Evolutionary conservation across 2,113 vertebrate genomes (phyloP).

Genomic region (Nesospiza acunhae): DNA sequence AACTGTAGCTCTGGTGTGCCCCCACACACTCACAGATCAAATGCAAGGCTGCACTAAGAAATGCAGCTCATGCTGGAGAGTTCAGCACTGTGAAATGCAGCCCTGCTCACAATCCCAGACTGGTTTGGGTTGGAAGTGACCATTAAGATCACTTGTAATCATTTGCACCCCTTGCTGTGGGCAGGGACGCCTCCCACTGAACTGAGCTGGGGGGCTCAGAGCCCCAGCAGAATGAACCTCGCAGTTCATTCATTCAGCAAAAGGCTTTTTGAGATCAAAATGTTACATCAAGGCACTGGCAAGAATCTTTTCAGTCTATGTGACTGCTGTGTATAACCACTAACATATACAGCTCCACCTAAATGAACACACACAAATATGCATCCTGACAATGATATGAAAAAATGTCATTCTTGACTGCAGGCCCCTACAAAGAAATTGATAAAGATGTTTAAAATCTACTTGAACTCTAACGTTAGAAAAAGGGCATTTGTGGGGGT

Average conservation of each 20-base stretch:
- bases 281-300: not conserved
- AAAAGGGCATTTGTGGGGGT: not conserved
- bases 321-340: not conserved
- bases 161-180: too few relatives aligned
- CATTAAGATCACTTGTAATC: not conserved
- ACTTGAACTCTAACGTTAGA: not conserved
- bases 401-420: not conserved
- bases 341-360: not conserved
- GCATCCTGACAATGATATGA: not conserved
- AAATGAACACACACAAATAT: not conserved
- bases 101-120: not conserved
- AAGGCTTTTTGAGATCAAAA: not conserved
- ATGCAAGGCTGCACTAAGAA: not conserved
- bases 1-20: not conserved
- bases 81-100: not conserved
- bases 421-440: not conserved
- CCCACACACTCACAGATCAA: not conserved
- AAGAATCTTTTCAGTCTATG: not conserved
- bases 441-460: not conserved
- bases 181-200: not conserved
- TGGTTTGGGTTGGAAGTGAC: not conserved
- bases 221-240: not conserved
- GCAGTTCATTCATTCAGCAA: not conserved
- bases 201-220: not conserved
- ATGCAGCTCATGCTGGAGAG: not conserved